Percentiles rank a stretch among this genome's conserved stretches.
Conservation (phyloP, 1,140 invertebrate species). For the Neelides sp. region DNA sequence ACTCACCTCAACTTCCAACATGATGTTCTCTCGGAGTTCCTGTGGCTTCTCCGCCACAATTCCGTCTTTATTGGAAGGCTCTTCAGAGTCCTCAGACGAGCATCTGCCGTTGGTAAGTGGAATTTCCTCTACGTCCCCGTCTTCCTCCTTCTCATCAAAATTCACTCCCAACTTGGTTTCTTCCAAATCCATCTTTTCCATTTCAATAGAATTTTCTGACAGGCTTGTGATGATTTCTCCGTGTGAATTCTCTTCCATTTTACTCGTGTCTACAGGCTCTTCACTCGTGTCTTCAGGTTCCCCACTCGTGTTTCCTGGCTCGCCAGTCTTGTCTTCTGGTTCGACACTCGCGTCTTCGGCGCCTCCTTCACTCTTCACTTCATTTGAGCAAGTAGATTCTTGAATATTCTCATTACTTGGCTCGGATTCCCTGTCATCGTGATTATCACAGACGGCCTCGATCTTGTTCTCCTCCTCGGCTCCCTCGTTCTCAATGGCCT, state of each 20-base stretch:
- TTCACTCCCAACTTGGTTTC: too few species aligned
- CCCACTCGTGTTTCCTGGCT: neutral
- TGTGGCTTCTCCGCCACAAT: neutral
- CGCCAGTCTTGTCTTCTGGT: neutral
- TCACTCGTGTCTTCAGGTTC: neutral
- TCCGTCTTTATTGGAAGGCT: constrained; percentile 9
- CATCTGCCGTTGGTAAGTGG: constrained; percentile 1
- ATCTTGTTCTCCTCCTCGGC: constrained; percentile 13
- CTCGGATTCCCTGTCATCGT: neutral
- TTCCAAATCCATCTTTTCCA: neutral
- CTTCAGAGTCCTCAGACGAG: constrained; percentile 22
- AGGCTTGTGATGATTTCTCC: too few species aligned
- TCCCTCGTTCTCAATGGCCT: constrained; percentile 3
- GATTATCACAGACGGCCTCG: neutral
- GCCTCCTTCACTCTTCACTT: too few species aligned
- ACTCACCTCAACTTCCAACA: constrained; percentile 30
- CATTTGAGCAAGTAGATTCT: too few species aligned
- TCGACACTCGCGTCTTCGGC: neutral
- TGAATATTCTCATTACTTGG: constrained; percentile 2
- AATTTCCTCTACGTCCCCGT: constrained; percentile 12
- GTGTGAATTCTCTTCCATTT: too few species aligned
- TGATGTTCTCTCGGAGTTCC: constrained; percentile 1
- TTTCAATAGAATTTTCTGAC: too few species aligned
- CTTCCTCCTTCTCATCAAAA: constrained; percentile 14
- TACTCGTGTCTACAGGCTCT: too few species aligned